Percentiles rank a stretch among this genome's conserved stretches.
These are phyloP conservation scores for Coryphaenoides rupestris DNA, from an alignment of 2,113 vertebrate species.

Conservation along the genomic window DNA sequence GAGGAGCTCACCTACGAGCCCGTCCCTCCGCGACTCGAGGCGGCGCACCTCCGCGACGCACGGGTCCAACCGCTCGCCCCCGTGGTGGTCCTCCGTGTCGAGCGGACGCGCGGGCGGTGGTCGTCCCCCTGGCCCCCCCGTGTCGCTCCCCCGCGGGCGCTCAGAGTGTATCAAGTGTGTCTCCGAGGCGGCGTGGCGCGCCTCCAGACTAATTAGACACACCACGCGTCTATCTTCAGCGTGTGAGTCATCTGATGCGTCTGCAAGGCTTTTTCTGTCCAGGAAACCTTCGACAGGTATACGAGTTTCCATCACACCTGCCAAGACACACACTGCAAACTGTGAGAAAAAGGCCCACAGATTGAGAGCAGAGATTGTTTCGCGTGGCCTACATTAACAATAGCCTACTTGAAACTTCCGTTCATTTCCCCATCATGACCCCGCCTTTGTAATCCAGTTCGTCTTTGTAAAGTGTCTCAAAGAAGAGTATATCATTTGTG, in stretches of 20 bases:
- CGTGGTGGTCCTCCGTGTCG: conserved; percentile 23
- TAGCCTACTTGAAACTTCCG: not conserved
- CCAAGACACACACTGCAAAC: not conserved
- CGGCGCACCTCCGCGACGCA: conserved; percentile 79
- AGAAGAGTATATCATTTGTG: not conserved
- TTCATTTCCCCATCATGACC: too few relatives aligned
- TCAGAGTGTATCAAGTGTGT: not conserved
- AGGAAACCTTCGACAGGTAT: conserved; percentile 8
- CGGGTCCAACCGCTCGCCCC: conserved; percentile 52
- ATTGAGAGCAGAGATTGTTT: not conserved
- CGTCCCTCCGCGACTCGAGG: conserved; percentile 77
- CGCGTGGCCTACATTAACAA: too few relatives aligned
- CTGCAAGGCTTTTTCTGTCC: too few relatives aligned
- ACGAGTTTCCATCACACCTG: conserved; percentile 36
- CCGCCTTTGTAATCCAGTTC: too few relatives aligned
- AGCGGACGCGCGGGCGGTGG: conserved; percentile 11
- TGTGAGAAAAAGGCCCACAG: not conserved
- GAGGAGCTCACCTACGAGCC: conserved; percentile 75
- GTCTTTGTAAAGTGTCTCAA: not conserved
- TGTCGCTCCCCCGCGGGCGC: not conserved
- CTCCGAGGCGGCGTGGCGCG: conserved; percentile 10
- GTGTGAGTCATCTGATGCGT: conserved; percentile 12
- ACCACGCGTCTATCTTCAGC: conserved; percentile 3
- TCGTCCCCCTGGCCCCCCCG: not conserved
- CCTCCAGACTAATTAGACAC: not conserved